A percentile compares a stretch with the other conserved stretches of the same genome.
phyloP scores from a whole-genome alignment of 2,888 invertebrate genomes.

The Bugula neritina region DNA sequence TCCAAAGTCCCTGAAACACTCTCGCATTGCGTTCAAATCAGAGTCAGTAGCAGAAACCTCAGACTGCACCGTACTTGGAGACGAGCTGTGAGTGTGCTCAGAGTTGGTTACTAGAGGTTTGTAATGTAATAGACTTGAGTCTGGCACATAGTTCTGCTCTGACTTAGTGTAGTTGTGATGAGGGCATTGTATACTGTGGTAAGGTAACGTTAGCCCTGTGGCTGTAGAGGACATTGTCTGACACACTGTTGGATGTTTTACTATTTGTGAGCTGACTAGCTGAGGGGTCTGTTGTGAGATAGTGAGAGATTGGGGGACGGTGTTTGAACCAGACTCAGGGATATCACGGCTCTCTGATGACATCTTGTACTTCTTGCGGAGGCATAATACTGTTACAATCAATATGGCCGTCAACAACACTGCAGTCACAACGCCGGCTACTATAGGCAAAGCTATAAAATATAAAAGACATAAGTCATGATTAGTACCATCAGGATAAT shows the following conservation, averaged over 20 bases:
- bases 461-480: not conserved
- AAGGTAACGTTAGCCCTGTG: not conserved
- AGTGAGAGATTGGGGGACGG: not conserved
- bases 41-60: constrained; percentile 8
- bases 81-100: constrained; percentile 16
- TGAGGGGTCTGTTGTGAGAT: not conserved
- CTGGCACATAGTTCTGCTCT: constrained; percentile 6
- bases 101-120: not conserved
- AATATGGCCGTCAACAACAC: not conserved
- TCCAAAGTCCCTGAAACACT: constrained; percentile 1
- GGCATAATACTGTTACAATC: not conserved
- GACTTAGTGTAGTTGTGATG: not conserved
- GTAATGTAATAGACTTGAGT: not conserved
- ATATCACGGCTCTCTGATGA: not conserved
- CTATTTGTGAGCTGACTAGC: not conserved
- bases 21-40: not conserved
- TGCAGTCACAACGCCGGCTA: constrained; percentile 18
- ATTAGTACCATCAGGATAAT: not conserved
- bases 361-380: not conserved
- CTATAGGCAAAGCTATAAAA: constrained; percentile 15
- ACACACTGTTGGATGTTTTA: not conserved
- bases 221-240: not conserved
- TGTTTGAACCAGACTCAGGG: not conserved
- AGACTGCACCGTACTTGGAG: constrained; percentile 20
- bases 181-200: constrained; percentile 17